Base-by-base conservation (phyloP, 2,888 invertebrate genomes). In the Stenodera caucasica region DNA sequence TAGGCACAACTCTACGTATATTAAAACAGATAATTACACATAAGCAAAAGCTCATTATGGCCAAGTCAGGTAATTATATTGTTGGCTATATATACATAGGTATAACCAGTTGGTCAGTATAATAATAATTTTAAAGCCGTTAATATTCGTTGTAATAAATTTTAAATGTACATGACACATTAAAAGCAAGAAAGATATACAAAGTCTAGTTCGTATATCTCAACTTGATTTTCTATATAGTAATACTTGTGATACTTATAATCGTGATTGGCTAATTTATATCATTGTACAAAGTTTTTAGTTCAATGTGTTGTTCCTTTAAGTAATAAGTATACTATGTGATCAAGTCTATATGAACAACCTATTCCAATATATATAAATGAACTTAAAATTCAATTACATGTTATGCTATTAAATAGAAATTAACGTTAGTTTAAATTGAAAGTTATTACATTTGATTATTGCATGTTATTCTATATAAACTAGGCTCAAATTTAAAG, bases 121-220 rank as follows among this genome's bases (percentile, higher is more conserved):
- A 45, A 40, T 40, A 53, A 51, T 61, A 61, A 62, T 67, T 64
- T 62, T 63, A 55, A 54, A 60, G 58, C 55, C 59, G 66, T 59
- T 68, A 64, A 69, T 71, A 70, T 68, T 69, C 67, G 67, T 68
- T 67, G 73, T 71, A 74, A 77, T 77, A 77, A 77, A 77, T 77
- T 73, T 71, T 69, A 66, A 70, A 61, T 67, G 69, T 72, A 77
- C 75, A 77, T 74, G 77, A 74, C 75, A 75, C 70, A 75, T 74
- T 77, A 77, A 77, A 76, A 77, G 76, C 76, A 70, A 62, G 63
- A 65, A 63, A 74, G 73, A 73, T 73, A 73, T 72, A 71, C 67
- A 60, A 67, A 53, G 70, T 67, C 69, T 58, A 64, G 67, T 71
- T 57, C 68, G 71, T 69, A 73, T 72, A 72, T 71, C 65, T 53